Evolutionary conservation across 30 jellyfish, hydroid and myxozoan species (phyloP).

Genomic region (Aurelia sp.): DNA sequence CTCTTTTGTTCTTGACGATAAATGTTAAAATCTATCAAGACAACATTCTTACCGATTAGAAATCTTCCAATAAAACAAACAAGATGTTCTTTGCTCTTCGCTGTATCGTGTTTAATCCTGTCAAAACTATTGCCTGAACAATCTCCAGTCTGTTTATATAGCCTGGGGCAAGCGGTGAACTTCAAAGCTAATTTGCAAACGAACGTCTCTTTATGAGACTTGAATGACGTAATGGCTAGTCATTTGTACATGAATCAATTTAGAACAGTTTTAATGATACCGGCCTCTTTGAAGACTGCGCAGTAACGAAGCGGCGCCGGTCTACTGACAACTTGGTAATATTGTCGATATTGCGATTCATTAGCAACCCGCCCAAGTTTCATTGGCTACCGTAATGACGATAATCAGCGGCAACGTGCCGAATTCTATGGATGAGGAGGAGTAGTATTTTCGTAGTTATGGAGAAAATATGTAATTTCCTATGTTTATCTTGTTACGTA

Average conservation of each 20-base stretch:
- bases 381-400: constrained; percentile 27
- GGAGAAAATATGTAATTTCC: constrained; percentile 28
- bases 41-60: not conserved
- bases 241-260: constrained; percentile 35
- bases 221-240: constrained; percentile 45
- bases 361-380: constrained; percentile 4
- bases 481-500: not conserved
- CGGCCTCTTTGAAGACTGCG: constrained; percentile 25
- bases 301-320: constrained; percentile 31
- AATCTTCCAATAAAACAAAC: not conserved
- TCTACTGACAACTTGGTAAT: constrained; percentile 13
- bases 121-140: no score
- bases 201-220: not conserved
- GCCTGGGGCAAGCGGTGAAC: not conserved
- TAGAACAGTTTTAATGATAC: constrained; percentile 31
- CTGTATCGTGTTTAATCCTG: no score
- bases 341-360: constrained; percentile 40
- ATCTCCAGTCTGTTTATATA: not conserved
- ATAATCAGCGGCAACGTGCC: constrained; percentile 9
- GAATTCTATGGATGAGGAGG: constrained; percentile 24
- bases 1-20: no score
- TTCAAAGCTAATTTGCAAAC: not conserved
- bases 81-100: not conserved
- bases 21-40: no score
- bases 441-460: not conserved